Conservation (phyloP, 2,888 invertebrate genomes). For the Ophion slaviceki region DNA sequence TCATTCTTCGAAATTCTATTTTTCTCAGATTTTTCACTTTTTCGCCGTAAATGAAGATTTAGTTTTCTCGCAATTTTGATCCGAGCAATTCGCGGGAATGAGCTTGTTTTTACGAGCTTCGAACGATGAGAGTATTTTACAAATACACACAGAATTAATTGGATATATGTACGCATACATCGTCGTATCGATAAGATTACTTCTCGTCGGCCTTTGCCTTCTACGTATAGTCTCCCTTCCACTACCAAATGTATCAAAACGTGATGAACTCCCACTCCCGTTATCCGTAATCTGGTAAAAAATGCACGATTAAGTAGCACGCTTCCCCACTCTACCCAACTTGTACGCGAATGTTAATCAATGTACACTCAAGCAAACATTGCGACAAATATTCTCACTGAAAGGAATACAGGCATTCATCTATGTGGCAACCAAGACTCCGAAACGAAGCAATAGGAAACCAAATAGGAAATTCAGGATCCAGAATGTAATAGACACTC, state of each 20-base stretch:
- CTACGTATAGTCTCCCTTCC: background rate
- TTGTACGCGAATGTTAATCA: no score
- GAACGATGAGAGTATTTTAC: background rate
- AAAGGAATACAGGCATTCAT: no score
- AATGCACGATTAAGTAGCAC: background rate
- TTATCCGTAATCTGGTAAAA: background rate
- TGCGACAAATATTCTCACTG: no score
- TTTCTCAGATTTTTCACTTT: conserved; percentile 8
- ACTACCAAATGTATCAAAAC: background rate
- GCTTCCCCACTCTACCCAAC: background rate
- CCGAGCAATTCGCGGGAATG: background rate
- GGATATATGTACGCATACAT: background rate
- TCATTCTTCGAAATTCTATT: conserved; percentile 64
- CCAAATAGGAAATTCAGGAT: no score
- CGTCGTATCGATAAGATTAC: conserved; percentile 27
- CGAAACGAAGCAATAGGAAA: no score
- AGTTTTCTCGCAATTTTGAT: background rate
- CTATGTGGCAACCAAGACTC: no score
- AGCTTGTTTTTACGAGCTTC: conserved; percentile 12
- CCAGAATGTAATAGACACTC: no score
- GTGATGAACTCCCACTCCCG: background rate
- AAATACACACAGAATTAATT: background rate
- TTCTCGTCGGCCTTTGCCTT: background rate
- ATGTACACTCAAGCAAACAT: no score
- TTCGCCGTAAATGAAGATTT: background rate